Evolutionary conservation across 2,797 vertebrate genomes (phyloP), one percentile per base, ranked within the genome.

Genomic region (Sebastes iracundus): DNA sequence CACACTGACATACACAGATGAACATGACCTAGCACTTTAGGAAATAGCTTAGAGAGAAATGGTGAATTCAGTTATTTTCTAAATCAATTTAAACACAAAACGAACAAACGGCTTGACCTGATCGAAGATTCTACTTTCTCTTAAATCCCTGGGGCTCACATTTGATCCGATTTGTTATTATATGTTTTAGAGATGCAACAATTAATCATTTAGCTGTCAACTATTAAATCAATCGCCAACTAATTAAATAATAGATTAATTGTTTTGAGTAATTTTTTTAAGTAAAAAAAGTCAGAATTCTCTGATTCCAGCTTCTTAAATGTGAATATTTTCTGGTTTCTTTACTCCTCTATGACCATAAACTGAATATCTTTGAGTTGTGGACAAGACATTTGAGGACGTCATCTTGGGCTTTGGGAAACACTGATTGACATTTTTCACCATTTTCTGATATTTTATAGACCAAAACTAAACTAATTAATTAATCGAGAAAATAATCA

Each of bases 1-100:
- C 72, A 25, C 66, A 32, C 59, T 71, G 63, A 67, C 69, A 56
- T 27, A 77, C 82, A 85, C 74, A 80, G 75, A 88, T 87, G 84
- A 86, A 86, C 79, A 79, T 90, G 87, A 80, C 72, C 66, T 79
- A 63, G 70, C 60, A 90, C 55, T 78, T 81, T 79, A 81, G 38
- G 25, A 69, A 87, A 63, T 59, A 27, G 14, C 38, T 64, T 4
- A 28, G 38, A 67, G 64, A 42, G 2, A 65, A 80, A 66, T 3
- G 0, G 14, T 27, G 8, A 33, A 75, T 68, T 71, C 2, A 1
- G 0, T 10, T 14, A 25, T 55, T 72, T 77, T 65, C 4, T 53
- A 3, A 64, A 53, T 70, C 25, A 22, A 2, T 75, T 71, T 6
- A 33, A 76, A 72, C 61, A 69, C 0, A 0, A 75, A 66, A 62